These are phyloP conservation scores for Porites lobata DNA, from an alignment of 92 coral and sea anemone species.

Conservation along the genomic window DNA sequence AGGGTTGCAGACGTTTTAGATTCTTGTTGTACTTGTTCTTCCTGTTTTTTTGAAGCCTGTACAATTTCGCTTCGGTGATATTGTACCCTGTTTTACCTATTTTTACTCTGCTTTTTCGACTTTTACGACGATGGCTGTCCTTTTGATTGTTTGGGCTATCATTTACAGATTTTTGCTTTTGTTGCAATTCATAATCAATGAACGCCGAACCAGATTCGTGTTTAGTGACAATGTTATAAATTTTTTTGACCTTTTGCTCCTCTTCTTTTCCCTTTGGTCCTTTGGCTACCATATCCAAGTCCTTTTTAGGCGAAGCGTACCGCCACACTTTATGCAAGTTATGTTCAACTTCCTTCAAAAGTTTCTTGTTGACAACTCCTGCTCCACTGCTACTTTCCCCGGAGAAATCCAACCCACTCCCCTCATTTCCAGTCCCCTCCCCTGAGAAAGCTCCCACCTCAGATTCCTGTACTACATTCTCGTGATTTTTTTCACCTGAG, in stretches of 20 bases:
- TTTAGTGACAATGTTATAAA: constrained; percentile 43
- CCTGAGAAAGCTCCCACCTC: constrained; percentile 12
- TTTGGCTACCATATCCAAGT: constrained; percentile 55
- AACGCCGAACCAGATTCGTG: constrained; percentile 52
- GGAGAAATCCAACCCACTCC: background rate
- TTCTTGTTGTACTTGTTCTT: constrained; percentile 14
- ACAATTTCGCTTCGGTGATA: constrained; percentile 14
- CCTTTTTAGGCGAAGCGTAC: constrained; percentile 52
- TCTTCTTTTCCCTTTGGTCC: constrained; percentile 55
- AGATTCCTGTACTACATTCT: background rate
- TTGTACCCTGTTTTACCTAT: background rate
- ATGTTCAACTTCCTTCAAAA: constrained; percentile 52
- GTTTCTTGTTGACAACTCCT: constrained; percentile 14
- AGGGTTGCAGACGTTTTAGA: constrained; percentile 26
- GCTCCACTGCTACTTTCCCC: constrained; percentile 32
- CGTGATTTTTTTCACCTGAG: background rate
- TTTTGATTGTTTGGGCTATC: background rate
- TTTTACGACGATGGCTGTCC: constrained; percentile 9
- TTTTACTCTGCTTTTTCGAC: constrained; percentile 39
- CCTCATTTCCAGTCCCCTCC: background rate
- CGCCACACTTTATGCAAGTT: constrained; percentile 51
- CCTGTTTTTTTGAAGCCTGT: constrained; percentile 29
- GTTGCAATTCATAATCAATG: constrained; percentile 23
- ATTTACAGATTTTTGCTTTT: background rate
- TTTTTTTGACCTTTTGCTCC: constrained; percentile 27